Evolutionary conservation across 1,140 invertebrate genomes (phyloP).

Genomic region (Aphelenchoides fujianensis): DNA sequence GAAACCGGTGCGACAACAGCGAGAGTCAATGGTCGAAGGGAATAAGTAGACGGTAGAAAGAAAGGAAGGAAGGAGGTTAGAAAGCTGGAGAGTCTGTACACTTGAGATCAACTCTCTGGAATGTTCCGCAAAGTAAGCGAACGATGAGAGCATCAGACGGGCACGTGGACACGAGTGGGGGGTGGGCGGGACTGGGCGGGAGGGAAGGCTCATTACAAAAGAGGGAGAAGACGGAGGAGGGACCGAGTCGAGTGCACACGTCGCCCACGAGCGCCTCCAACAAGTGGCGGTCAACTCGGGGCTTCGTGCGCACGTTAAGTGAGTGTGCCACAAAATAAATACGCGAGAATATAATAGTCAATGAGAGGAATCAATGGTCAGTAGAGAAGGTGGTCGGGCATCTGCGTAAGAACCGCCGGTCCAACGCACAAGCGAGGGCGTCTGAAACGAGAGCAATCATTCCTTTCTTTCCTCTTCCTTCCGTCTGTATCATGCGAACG

Average conservation of each 20-base stretch:
- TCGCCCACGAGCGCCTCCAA: background rate
- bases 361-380: too few relatives aligned
- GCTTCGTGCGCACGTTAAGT: background rate
- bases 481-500: too few relatives aligned
- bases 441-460: too few relatives aligned
- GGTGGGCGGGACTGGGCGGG: too few relatives aligned
- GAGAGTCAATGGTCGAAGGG: too few relatives aligned
- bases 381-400: background rate
- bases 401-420: background rate
- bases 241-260: background rate
- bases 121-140: conserved; percentile 15
- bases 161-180: background rate
- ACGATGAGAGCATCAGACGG: conserved; percentile 10
- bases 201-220: too few relatives aligned
- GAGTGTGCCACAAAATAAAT: too few relatives aligned
- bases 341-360: conserved; percentile 1
- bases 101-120: conserved; percentile 18
- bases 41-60: too few relatives aligned
- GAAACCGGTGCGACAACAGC: too few relatives aligned
- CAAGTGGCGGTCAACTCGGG: background rate
- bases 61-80: background rate
- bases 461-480: too few relatives aligned
- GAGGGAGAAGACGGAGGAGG: background rate
- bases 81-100: conserved; percentile 8
- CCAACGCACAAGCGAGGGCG: background rate